phyloP scores from a whole-genome alignment of 1,140 invertebrate genomes.

The Triops longicaudatus region DNA sequence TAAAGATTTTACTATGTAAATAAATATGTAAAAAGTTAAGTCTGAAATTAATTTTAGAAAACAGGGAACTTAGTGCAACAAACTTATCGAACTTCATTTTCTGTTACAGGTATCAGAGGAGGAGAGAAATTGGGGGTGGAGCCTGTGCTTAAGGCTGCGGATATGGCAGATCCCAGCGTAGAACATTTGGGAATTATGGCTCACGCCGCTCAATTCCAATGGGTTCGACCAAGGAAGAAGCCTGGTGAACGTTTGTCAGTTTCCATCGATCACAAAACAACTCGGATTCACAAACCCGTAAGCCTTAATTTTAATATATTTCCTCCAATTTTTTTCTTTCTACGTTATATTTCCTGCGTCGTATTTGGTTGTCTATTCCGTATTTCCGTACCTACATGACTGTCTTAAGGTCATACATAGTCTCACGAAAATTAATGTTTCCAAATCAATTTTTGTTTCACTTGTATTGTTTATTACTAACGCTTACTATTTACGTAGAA shows the following conservation, averaged over 20 bases:
- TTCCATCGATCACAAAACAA: constrained; percentile 60
- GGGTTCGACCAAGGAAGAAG: constrained; percentile 70
- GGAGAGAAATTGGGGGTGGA: constrained; percentile 65
- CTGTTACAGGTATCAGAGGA: constrained; percentile 47
- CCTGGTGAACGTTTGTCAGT: constrained; percentile 67
- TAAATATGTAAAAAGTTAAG: too few species aligned
- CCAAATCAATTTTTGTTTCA: too few species aligned
- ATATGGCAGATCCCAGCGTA: constrained; percentile 87
- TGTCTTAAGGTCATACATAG: too few species aligned
- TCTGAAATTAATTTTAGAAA: too few species aligned
- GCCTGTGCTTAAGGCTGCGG: constrained; percentile 79
- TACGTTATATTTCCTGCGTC: not conserved
- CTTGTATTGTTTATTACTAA: too few species aligned
- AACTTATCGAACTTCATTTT: not conserved
- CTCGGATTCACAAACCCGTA: constrained; percentile 72
- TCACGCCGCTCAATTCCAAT: constrained; percentile 80
- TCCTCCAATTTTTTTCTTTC: not conserved
- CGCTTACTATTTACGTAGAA: too few species aligned
- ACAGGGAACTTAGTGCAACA: not conserved
- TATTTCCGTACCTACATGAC: too few species aligned
- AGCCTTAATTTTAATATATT: constrained; percentile 35
- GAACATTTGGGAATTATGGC: constrained; percentile 95
- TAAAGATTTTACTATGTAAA: too few species aligned
- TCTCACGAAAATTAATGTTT: too few species aligned
- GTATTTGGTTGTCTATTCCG: too few species aligned